These are phyloP conservation scores for Huso huso DNA, from an alignment of 2,797 vertebrate genomes.

Conservation along the genomic window DNA sequence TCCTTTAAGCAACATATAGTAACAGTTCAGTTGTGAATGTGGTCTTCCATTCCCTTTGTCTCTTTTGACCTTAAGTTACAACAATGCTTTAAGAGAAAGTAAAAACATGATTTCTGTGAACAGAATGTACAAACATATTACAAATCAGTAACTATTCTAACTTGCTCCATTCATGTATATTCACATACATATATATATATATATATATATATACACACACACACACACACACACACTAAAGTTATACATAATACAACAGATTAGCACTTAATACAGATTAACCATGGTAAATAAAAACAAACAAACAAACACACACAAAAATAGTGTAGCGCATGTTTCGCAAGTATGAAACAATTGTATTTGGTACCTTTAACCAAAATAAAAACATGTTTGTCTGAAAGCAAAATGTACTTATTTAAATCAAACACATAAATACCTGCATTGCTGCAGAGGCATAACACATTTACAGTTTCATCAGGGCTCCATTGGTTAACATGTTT, in stretches of 20 bases:
- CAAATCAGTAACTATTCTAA: no score
- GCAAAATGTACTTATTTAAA: no score
- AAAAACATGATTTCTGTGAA: no score
- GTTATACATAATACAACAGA: slow-evolving; percentile 4
- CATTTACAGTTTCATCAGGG: not conserved
- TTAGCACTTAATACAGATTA: slow-evolving; percentile 27
- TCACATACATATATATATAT: slow-evolving; percentile 1
- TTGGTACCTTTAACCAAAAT: no score
- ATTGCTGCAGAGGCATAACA: slow-evolving; percentile 7
- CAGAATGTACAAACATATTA: no score
- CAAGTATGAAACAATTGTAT: no score
- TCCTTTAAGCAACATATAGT: slow-evolving; percentile 26
- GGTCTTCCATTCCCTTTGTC: slow-evolving; percentile 41
- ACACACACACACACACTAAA: slow-evolving; percentile 19
- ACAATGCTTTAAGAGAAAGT: slow-evolving; percentile 10
- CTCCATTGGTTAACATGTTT: no score
- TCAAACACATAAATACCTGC: not conserved
- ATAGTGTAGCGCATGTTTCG: no score
- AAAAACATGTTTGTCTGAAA: no score
- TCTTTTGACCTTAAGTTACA: slow-evolving; percentile 24
- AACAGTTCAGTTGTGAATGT: slow-evolving; percentile 9
- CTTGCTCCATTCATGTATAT: no score
- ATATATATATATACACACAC: slow-evolving; percentile 38
- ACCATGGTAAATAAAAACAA: slow-evolving; percentile 12
- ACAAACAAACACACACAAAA: not conserved